A percentile compares a stretch with the other conserved stretches of the same genome.
These are phyloP conservation scores for Mactra quadrangularis DNA, from an alignment of 1,140 invertebrate species.

Conservation along the genomic window DNA sequence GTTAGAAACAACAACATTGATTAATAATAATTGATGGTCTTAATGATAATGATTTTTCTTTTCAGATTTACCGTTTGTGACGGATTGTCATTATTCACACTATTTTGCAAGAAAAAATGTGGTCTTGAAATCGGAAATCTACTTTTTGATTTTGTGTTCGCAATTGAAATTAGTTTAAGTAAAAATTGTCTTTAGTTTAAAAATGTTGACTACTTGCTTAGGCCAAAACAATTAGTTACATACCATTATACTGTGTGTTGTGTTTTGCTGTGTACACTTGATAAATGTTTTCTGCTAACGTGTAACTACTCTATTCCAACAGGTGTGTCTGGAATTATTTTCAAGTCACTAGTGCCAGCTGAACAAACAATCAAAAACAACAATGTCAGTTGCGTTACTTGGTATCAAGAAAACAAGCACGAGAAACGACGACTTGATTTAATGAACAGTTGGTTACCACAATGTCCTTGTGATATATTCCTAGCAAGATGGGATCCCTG, in stretches of 20 bases:
- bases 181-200: no score
- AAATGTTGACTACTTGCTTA: no score
- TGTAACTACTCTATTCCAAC: background rate
- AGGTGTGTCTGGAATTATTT: background rate
- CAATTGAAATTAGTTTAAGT: no score
- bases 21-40: no score
- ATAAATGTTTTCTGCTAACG: background rate
- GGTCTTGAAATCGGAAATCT: background rate
- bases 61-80: no score
- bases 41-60: no score
- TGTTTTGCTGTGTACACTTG: background rate
- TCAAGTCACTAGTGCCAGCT: background rate
- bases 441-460: background rate
- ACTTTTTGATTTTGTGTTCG: background rate
- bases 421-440: slow-evolving; percentile 8
- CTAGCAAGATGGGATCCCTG: slow-evolving; percentile 27
- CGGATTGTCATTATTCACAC: background rate
- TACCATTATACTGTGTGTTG: no score
- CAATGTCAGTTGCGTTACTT: slow-evolving; percentile 21
- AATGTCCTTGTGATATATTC: slow-evolving; percentile 39
- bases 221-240: background rate
- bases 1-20: no score
- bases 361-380: background rate
- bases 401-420: slow-evolving; percentile 29
- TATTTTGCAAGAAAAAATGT: background rate